Evolutionary conservation across 2,113 vertebrate genomes (phyloP).

Genomic region (Pomatorhinus ruficollis): DNA sequence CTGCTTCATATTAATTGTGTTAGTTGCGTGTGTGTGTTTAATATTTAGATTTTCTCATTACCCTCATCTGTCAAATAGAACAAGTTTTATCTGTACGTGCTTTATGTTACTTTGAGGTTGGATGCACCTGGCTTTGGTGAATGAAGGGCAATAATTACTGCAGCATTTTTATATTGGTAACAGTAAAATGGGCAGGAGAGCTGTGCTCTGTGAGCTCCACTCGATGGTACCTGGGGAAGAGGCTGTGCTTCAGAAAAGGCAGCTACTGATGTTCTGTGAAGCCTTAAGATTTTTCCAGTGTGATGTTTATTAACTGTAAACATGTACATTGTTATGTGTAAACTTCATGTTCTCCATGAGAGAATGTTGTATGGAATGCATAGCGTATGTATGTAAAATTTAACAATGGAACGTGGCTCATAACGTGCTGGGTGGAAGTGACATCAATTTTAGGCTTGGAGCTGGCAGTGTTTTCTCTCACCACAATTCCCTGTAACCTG

Average conservation of each 20-base stretch:
- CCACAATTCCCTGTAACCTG: background rate
- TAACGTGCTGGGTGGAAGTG: background rate
- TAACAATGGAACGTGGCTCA: accelerated
- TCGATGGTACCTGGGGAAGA: background rate
- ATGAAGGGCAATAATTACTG: background rate
- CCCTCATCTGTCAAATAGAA: background rate
- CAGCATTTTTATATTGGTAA: background rate
- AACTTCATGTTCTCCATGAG: background rate
- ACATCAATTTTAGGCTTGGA: background rate
- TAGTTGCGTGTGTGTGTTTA: background rate
- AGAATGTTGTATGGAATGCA: background rate
- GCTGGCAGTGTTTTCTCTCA: background rate
- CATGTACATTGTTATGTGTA: background rate
- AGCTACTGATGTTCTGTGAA: background rate
- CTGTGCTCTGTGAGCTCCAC: background rate
- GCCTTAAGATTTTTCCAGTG: background rate
- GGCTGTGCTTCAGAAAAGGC: background rate
- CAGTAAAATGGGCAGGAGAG: background rate
- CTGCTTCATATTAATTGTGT: background rate
- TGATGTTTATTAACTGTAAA: background rate
- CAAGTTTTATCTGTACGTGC: background rate
- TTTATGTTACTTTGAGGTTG: background rate
- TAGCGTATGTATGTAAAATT: background rate
- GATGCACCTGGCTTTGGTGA: background rate
- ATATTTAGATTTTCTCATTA: background rate